These are phyloP conservation scores for Anoplopoma fimbria DNA, from an alignment of 2,113 vertebrate species.

Conservation along the genomic window DNA sequence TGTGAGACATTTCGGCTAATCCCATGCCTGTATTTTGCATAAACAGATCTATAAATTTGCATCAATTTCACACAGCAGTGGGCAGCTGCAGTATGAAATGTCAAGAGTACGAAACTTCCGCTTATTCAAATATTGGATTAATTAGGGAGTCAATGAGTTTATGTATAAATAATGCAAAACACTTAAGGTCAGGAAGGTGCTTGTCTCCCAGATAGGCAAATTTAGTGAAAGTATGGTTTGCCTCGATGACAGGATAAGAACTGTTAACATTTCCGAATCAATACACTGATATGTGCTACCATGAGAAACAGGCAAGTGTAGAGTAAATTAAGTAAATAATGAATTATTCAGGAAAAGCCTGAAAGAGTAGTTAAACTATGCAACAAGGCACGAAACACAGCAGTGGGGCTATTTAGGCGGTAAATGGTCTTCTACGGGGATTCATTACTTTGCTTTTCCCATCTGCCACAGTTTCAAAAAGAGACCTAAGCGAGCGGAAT, in stretches of 20 bases:
- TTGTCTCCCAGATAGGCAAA: constrained; percentile 9
- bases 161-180: constrained; percentile 33
- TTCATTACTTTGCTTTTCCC: constrained; percentile 45
- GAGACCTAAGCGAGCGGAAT: constrained; percentile 13
- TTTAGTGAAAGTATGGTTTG: not conserved
- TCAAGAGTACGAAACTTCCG: constrained; percentile 19
- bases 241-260: not conserved
- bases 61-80: constrained; percentile 6
- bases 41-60: constrained; percentile 18
- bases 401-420: constrained; percentile 14
- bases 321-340: constrained; percentile 19
- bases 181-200: not conserved
- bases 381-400: constrained; percentile 23
- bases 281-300: not conserved
- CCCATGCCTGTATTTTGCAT: constrained; percentile 23
- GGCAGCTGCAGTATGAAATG: constrained; percentile 49
- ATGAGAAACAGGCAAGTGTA: constrained; percentile 7
- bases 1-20: not conserved
- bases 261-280: constrained; percentile 24
- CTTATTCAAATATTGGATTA: constrained; percentile 29
- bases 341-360: constrained; percentile 19
- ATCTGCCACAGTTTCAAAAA: constrained; percentile 20
- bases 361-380: constrained; percentile 28
- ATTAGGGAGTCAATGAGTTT: constrained; percentile 36
- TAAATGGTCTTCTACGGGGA: constrained; percentile 36